Percentiles rank a stretch among this genome's conserved stretches.
phyloP scores from a whole-genome alignment of 2,888 invertebrate species.

The Phorcus lineatus region DNA sequence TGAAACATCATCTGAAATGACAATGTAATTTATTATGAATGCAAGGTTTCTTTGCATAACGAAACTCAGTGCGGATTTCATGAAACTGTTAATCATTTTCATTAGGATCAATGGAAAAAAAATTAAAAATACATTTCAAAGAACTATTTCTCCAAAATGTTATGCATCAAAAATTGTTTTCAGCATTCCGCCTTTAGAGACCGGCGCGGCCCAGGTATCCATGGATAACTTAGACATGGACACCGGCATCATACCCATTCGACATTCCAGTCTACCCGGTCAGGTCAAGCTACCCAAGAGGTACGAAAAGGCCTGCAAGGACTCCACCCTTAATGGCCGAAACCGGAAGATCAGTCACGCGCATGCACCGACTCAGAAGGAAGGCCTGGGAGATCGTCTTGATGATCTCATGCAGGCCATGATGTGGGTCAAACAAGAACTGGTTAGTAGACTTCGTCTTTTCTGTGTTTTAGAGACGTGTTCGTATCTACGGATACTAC shows the following conservation, averaged over 20 bases:
- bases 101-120: no score
- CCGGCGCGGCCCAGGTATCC: not conserved
- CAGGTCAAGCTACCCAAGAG: constrained; percentile 58
- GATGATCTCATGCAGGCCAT: constrained; percentile 62
- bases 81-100: no score
- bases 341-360: constrained; percentile 42
- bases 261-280: constrained; percentile 58
- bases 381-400: constrained; percentile 48
- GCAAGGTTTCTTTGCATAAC: no score
- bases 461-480: not conserved
- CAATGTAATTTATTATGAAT: no score
- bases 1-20: no score
- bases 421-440: constrained; percentile 63
- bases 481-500: no score
- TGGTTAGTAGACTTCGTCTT: constrained; percentile 47
- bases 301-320: constrained; percentile 48
- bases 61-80: no score
- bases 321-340: constrained; percentile 40
- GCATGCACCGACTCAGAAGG: constrained; percentile 30
- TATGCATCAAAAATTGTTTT: no score
- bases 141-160: no score
- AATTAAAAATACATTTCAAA: no score
- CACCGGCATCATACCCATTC: constrained; percentile 55
- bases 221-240: constrained; percentile 50
- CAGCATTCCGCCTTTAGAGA: not conserved